These are phyloP conservation scores for Panagrolaimus sp. DNA, from an alignment of 1,140 invertebrate genomes.

Conservation along the genomic window DNA sequence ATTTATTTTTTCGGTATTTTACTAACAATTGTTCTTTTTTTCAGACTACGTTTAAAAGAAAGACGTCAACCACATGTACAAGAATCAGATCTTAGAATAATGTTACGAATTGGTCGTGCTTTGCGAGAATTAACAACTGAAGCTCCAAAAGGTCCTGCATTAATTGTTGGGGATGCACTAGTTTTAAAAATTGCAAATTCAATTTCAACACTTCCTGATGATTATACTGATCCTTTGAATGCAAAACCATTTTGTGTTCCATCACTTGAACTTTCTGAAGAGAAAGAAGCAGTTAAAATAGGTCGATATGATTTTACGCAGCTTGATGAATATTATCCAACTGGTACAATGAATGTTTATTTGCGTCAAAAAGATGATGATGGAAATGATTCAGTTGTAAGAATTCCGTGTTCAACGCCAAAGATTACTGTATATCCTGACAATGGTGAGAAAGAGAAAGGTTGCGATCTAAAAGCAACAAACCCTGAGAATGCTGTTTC, in stretches of 20 bases:
- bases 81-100: not conserved
- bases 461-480: no score
- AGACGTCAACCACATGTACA: not conserved
- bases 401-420: no score
- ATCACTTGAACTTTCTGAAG: not conserved
- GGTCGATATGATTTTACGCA: not conserved
- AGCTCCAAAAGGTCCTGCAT: not conserved
- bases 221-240: not conserved
- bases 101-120: not conserved
- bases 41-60: not conserved
- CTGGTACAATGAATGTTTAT: no score
- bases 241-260: not conserved
- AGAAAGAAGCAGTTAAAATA: not conserved
- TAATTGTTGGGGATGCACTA: not conserved
- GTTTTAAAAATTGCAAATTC: constrained; percentile 2
- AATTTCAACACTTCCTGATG: not conserved
- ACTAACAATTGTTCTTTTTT: no score
- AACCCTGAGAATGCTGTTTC: no score
- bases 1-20: no score
- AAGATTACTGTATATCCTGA: no score
- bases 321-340: no score
- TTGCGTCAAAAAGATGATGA: no score
- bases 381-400: no score
- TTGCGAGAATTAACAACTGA: not conserved
- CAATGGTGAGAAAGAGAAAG: no score